phyloP scores from a whole-genome alignment of 2,888 invertebrate genomes.

The Drosophila quinaria region DNA sequence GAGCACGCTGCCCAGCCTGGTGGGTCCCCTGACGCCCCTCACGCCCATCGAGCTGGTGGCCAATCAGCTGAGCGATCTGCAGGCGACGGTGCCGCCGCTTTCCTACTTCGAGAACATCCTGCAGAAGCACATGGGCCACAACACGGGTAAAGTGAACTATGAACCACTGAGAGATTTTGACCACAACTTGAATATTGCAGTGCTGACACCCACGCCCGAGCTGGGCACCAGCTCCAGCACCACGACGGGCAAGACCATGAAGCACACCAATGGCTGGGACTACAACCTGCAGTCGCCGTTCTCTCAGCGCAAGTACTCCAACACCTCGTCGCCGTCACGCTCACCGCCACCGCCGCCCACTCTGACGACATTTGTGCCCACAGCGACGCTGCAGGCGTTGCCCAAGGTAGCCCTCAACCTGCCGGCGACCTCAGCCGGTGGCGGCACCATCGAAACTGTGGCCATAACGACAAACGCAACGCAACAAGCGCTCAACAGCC shows the following conservation, averaged over 20 bases:
- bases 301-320: conserved; percentile 76
- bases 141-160: conserved; percentile 66
- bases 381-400: conserved; percentile 58
- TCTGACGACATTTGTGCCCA: conserved; percentile 80
- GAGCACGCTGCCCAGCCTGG: conserved; percentile 73
- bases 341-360: conserved; percentile 55
- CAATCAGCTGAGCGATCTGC: conserved; percentile 83
- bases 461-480: conserved; percentile 81
- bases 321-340: conserved; percentile 65
- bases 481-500: conserved; percentile 74
- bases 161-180: not conserved
- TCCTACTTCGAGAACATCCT: conserved; percentile 85
- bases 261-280: conserved; percentile 85
- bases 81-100: conserved; percentile 84
- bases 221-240: conserved; percentile 78
- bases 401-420: conserved; percentile 66
- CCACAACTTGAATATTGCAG: conserved; percentile 7
- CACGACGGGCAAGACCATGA: conserved; percentile 78
- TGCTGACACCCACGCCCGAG: conserved; percentile 73
- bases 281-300: conserved; percentile 84
- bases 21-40: conserved; percentile 80
- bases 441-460: conserved; percentile 69
- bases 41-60: conserved; percentile 83
- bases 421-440: conserved; percentile 17
- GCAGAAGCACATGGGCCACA: conserved; percentile 81